phyloP scores from a whole-genome alignment of 2,888 invertebrate species.

The Drosophila siamana region DNA sequence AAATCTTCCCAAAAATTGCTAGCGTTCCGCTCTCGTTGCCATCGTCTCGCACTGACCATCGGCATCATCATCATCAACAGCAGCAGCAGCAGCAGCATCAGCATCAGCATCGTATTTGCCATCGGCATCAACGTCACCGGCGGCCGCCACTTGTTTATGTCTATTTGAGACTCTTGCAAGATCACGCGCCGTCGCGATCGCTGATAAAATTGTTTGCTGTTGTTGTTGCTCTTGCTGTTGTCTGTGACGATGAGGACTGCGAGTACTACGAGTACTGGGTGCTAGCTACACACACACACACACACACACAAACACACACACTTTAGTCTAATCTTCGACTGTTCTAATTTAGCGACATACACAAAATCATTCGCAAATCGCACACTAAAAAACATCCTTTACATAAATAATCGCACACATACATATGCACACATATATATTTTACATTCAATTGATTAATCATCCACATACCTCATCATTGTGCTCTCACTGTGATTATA shows the following conservation, averaged over 20 bases:
- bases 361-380: slow-evolving; percentile 7
- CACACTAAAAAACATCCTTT: slow-evolving; percentile 1
- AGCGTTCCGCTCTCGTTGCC: slow-evolving; percentile 58
- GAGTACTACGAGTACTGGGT: slow-evolving; percentile 2
- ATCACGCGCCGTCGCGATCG: slow-evolving; percentile 73
- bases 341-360: slow-evolving; percentile 46
- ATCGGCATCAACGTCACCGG: slow-evolving; percentile 64
- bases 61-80: slow-evolving; percentile 19
- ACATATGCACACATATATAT: not conserved
- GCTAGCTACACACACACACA: not conserved
- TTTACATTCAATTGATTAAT: slow-evolving; percentile 7
- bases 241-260: slow-evolving; percentile 15
- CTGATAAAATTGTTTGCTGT: slow-evolving; percentile 60
- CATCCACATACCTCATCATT: slow-evolving; percentile 6
- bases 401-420: not conserved
- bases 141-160: slow-evolving; percentile 64
- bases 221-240: not conserved
- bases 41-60: slow-evolving; percentile 11
- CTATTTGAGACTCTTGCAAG: slow-evolving; percentile 66
- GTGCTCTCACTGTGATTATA: not conserved
- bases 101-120: slow-evolving; percentile 30
- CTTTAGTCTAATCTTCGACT: slow-evolving; percentile 38
- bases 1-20: slow-evolving; percentile 12
- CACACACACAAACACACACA: too few species aligned
- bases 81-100: slow-evolving; percentile 16